phyloP scores from a whole-genome alignment of 1,140 invertebrate species.

The Lasioglossum baleicum region DNA sequence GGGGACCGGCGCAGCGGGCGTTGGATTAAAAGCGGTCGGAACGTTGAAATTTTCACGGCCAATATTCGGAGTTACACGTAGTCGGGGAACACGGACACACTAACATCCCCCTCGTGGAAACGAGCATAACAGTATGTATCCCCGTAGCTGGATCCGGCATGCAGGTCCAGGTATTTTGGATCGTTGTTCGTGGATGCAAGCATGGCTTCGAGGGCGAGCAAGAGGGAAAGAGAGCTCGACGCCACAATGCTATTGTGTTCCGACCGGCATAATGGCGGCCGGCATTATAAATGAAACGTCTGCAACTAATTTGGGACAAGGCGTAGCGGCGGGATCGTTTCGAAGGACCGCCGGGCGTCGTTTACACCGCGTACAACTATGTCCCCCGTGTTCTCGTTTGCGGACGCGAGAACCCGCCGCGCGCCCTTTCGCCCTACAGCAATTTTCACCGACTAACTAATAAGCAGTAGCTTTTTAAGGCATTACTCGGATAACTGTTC shows the following conservation, averaged over 20 bases:
- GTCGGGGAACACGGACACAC: neutral
- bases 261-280: conserved; percentile 70
- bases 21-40: conserved; percentile 66
- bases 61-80: conserved; percentile 56
- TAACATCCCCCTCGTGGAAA: conserved; percentile 2
- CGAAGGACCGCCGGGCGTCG: conserved; percentile 39
- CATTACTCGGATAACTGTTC: neutral
- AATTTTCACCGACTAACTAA: neutral
- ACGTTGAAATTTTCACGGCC: conserved; percentile 73
- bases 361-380: conserved; percentile 46
- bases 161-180: conserved; percentile 50
- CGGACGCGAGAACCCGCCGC: neutral
- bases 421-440: neutral
- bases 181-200: conserved; percentile 57
- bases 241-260: conserved; percentile 71
- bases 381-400: conserved; percentile 5
- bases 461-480: neutral
- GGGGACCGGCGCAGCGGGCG: conserved; percentile 51
- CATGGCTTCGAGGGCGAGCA: conserved; percentile 22
- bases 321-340: conserved; percentile 56
- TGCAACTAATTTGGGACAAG: conserved; percentile 77
- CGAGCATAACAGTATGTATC: neutral
- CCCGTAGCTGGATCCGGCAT: conserved; percentile 36
- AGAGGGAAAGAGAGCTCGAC: conserved; percentile 37
- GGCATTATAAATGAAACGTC: conserved; percentile 77